phyloP scores from a whole-genome alignment of 2,888 invertebrate species.

The Netelia inedita region DNA sequence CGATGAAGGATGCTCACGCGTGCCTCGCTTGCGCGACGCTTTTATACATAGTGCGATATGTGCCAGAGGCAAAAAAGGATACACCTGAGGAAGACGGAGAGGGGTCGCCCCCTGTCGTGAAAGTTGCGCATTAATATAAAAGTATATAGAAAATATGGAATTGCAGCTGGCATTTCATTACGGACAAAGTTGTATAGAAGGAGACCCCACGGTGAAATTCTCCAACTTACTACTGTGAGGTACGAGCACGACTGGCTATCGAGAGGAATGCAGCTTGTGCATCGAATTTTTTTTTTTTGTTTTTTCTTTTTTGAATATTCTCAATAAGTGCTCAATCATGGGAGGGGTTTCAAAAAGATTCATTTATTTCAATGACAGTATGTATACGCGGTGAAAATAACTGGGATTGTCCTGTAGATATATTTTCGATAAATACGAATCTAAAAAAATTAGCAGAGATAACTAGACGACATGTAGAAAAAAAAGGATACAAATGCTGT shows the following conservation, averaged over 20 bases:
- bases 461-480: no score
- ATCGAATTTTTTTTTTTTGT: no score
- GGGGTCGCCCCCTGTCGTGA: constrained; percentile 29
- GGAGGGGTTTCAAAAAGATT: no score
- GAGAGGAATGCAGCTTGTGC: no score
- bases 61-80: neutral
- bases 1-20: constrained; percentile 63
- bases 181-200: neutral
- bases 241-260: neutral
- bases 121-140: constrained; percentile 27
- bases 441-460: no score
- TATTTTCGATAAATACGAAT: no score
- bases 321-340: no score
- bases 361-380: no score
- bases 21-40: constrained; percentile 39
- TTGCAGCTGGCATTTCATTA: neutral
- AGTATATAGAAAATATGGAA: neutral
- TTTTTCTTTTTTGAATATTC: no score
- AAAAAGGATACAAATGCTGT: no score
- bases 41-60: neutral
- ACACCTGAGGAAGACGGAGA: neutral
- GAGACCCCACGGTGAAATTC: neutral
- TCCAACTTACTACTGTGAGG: neutral
- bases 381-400: no score
- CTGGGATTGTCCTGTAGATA: no score